phyloP scores from a whole-genome alignment of 1,140 invertebrate genomes.

The Drosophila oshimai region DNA sequence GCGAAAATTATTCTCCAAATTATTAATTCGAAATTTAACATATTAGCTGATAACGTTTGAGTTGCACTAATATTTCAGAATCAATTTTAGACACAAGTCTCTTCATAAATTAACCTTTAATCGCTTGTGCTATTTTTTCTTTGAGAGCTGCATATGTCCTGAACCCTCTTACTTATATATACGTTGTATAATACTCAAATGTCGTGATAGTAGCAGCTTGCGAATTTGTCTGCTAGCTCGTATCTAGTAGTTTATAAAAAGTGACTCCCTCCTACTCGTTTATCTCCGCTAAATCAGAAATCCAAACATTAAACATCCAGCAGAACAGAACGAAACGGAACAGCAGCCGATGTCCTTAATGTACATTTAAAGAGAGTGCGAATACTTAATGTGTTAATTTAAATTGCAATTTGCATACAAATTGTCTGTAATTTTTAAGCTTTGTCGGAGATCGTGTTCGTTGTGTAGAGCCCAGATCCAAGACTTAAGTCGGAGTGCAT shows the following conservation, averaged over 20 bases:
- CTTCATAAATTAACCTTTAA: not conserved
- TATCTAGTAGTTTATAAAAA: slow-evolving; percentile 50
- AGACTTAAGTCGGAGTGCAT: slow-evolving; percentile 55
- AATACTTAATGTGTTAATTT: slow-evolving; percentile 43
- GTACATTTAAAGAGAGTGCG: slow-evolving; percentile 21
- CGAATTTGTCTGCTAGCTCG: slow-evolving; percentile 64
- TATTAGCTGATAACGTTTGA: not conserved
- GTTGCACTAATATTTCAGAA: not conserved
- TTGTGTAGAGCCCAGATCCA: slow-evolving; percentile 11
- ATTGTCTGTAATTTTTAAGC: slow-evolving; percentile 64
- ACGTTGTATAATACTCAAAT: slow-evolving; percentile 78
- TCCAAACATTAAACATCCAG: not conserved
- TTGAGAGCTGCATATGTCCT: slow-evolving; percentile 17
- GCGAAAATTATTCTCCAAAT: not conserved
- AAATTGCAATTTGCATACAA: slow-evolving; percentile 40
- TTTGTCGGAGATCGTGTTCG: slow-evolving; percentile 34
- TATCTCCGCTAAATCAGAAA: slow-evolving; percentile 13
- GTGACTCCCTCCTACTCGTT: slow-evolving; percentile 5
- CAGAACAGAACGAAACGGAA: not conserved
- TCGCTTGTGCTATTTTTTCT: slow-evolving; percentile 3
- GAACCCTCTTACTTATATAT: slow-evolving; percentile 41
- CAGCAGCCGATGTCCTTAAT: slow-evolving; percentile 6
- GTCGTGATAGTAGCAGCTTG: slow-evolving; percentile 75
- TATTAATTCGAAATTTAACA: not conserved
- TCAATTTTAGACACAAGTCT: not conserved